Evolutionary conservation across 1,140 invertebrate species (phyloP).

Genomic region (Phthorimaea operculella): DNA sequence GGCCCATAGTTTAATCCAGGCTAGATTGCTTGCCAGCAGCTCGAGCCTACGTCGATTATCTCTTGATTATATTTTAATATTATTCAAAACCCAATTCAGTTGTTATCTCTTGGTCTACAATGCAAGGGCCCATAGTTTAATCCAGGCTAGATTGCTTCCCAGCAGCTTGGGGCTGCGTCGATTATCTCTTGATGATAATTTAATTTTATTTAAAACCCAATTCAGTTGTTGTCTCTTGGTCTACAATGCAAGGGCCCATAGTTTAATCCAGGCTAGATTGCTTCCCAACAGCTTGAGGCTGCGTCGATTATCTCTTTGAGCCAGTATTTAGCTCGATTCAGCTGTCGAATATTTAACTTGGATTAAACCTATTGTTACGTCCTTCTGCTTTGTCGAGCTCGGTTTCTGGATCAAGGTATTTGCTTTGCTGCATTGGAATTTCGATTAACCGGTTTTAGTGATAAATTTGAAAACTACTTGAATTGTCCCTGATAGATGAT

Average conservation of each 20-base stretch:
- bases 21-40: no score
- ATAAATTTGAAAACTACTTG: no score
- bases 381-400: not conserved
- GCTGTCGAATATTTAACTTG: constrained; percentile 18
- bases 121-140: constrained; percentile 48
- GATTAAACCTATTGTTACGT: constrained; percentile 1
- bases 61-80: no score
- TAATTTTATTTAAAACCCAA: constrained; percentile 29
- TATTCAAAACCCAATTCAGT: no score
- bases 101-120: no score
- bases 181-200: constrained; percentile 21
- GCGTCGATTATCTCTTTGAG: constrained; percentile 24
- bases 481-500: no score
- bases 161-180: constrained; percentile 31
- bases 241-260: constrained; percentile 33
- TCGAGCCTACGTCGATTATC: no score
- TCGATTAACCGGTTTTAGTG: no score
- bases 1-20: no score
- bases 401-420: no score
- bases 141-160: constrained; percentile 53
- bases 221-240: no score
- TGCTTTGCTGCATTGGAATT: no score
- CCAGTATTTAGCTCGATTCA: constrained; percentile 23
- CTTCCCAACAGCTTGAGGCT: constrained; percentile 41
- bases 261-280: constrained; percentile 54